Base-by-base conservation (phyloP, 2,888 invertebrate species). In the Diloba caeruleocephala region DNA sequence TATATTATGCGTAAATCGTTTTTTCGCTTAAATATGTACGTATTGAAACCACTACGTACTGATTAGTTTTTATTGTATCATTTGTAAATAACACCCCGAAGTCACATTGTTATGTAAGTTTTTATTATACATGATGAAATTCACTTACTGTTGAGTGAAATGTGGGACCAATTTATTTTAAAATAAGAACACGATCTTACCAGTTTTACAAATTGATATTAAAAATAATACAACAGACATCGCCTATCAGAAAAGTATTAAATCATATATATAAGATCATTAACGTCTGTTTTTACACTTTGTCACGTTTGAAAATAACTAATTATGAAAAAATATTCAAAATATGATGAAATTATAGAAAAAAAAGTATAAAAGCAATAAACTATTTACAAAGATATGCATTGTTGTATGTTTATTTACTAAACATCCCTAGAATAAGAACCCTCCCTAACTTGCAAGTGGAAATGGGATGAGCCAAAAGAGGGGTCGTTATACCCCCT, bases 1-100 rank as follows among this genome's bases (percentile, higher is more conserved):
- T 79, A 71, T 76, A 79, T 71, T 63, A 50, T 74, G 60, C 57
- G 58, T 71, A 60, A 48, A 61, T 51, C 17, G 32, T 53, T 53
- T 63, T 54, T 50, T 66, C 45, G 44, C 12, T 34, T 26, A 42
- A 53, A 64, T 31, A 41, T 66, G 55, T 56, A 45, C 57, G 58
- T 62, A 62, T 31, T 45, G 43, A 48, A 39, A 21, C 21, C 15
- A 46, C 15, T 53, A 52, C 55, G 59, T 73, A 73, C 63, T 52
- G 45, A 49, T 50, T 54, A 48, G 33, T 68, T 70, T 52, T 57
- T 66, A 63, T 46, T 52, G 38, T 66, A 69, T 50, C 59, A 70
- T 63, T 73, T 66, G 63, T 64, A 67, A 64, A 71, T 71, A 64
- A 68, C 64, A 68, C 51, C 50, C 19, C 34, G 21, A 54, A 64